Conservation (phyloP, 92 coral and sea anemone species). For the Isaurus tuberculatus region DNA sequence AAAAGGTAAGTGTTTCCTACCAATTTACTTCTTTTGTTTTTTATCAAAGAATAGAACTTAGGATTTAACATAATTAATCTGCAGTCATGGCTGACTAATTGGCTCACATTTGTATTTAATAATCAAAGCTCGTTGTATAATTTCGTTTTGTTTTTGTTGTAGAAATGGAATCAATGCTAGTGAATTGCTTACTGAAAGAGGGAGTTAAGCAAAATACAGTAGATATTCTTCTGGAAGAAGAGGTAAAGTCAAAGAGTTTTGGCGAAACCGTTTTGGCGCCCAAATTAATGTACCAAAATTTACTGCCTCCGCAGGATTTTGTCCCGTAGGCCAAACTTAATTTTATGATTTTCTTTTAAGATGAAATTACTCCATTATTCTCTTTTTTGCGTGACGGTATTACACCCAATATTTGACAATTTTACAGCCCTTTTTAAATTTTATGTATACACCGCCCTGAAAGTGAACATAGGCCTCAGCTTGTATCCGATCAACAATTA, state of each 20-base stretch:
- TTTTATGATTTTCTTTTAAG: constrained; percentile 8
- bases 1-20: constrained; percentile 11
- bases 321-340: constrained; percentile 11
- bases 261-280: constrained; percentile 13
- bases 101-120: constrained; percentile 12
- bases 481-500: constrained; percentile 10
- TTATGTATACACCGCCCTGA: constrained; percentile 13
- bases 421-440: constrained; percentile 5
- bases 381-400: constrained; percentile 2
- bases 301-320: constrained; percentile 12
- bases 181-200: constrained; percentile 2
- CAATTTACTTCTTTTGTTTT: background rate
- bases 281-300: constrained; percentile 8
- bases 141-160: background rate
- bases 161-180: constrained; percentile 9
- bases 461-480: background rate
- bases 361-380: constrained; percentile 9
- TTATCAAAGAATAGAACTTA: constrained; percentile 4
- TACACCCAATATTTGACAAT: constrained; percentile 10
- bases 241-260: constrained; percentile 8
- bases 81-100: constrained; percentile 7
- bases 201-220: constrained; percentile 11
- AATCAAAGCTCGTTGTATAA: constrained; percentile 1
- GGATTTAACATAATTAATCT: constrained; percentile 3
- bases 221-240: constrained; percentile 11